phyloP scores from a whole-genome alignment of 2,888 invertebrate species.

The Tenthredo livida region DNA sequence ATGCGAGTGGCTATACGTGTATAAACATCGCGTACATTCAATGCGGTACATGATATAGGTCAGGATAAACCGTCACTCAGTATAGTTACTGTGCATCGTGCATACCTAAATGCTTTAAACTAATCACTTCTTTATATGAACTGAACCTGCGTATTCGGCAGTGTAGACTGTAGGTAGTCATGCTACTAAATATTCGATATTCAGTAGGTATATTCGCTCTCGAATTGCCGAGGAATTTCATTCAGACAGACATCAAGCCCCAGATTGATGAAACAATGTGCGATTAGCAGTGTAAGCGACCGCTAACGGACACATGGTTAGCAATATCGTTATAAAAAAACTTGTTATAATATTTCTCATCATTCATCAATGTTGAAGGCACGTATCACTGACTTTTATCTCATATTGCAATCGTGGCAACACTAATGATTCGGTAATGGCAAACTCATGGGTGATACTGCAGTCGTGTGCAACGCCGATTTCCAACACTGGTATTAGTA shows the following conservation, averaged over 20 bases:
- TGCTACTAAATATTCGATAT: not conserved
- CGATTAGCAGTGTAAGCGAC: not conserved
- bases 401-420: too few relatives aligned
- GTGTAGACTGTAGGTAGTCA: not conserved
- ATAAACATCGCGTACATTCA: not conserved
- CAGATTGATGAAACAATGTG: not conserved
- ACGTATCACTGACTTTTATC: too few relatives aligned
- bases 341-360: not conserved
- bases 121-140: not conserved
- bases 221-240: not conserved
- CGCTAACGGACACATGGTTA: not conserved
- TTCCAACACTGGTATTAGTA: too few relatives aligned
- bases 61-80: conserved; percentile 5
- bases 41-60: conserved; percentile 13
- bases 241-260: not conserved
- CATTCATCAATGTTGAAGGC: too few relatives aligned
- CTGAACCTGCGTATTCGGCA: not conserved
- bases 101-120: not conserved
- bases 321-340: not conserved
- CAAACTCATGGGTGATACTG: too few relatives aligned
- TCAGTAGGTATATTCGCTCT: not conserved
- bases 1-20: not conserved
- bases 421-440: too few relatives aligned
- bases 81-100: not conserved
- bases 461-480: too few relatives aligned